Conservation (phyloP, 64 coral and sea anemone species). For the Acropora yongei region DNA sequence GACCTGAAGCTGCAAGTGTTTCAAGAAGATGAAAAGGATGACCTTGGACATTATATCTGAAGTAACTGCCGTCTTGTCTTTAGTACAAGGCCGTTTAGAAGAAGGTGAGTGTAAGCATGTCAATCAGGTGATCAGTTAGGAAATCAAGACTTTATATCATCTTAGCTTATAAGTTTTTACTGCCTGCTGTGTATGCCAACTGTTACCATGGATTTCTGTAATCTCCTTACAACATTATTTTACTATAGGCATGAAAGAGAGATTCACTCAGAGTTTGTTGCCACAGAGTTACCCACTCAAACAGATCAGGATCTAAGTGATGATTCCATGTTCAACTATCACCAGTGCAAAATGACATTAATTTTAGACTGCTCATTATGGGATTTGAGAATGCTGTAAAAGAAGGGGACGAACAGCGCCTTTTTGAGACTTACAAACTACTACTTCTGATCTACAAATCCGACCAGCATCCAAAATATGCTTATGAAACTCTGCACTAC, state of each 20-base stretch:
- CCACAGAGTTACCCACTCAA: slow-evolving; percentile 5
- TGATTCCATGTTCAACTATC: slow-evolving; percentile 62
- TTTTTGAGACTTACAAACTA: slow-evolving; percentile 48
- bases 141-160: background rate
- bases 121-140: background rate
- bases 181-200: background rate
- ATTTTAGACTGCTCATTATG: slow-evolving; percentile 37
- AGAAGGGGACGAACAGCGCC: slow-evolving; percentile 54
- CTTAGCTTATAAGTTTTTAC: background rate
- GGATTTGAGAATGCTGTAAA: slow-evolving; percentile 60
- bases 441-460: slow-evolving; percentile 43
- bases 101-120: slow-evolving; percentile 42
- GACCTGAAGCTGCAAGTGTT: slow-evolving; percentile 51
- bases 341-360: slow-evolving; percentile 36
- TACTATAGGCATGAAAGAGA: slow-evolving; percentile 34
- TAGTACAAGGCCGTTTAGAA: slow-evolving; percentile 68
- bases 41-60: slow-evolving; percentile 67
- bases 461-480: slow-evolving; percentile 38
- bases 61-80: slow-evolving; percentile 55
- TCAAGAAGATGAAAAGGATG: slow-evolving; percentile 70
- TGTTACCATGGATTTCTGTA: slow-evolving; percentile 2
- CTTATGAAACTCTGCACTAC: slow-evolving; percentile 21
- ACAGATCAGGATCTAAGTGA: slow-evolving; percentile 8
- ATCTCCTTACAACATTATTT: background rate
- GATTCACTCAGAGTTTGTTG: slow-evolving; percentile 37